Evolutionary conservation across 1,140 invertebrate genomes (phyloP).

Genomic region (Paramacrobiotus metropolitanus): DNA sequence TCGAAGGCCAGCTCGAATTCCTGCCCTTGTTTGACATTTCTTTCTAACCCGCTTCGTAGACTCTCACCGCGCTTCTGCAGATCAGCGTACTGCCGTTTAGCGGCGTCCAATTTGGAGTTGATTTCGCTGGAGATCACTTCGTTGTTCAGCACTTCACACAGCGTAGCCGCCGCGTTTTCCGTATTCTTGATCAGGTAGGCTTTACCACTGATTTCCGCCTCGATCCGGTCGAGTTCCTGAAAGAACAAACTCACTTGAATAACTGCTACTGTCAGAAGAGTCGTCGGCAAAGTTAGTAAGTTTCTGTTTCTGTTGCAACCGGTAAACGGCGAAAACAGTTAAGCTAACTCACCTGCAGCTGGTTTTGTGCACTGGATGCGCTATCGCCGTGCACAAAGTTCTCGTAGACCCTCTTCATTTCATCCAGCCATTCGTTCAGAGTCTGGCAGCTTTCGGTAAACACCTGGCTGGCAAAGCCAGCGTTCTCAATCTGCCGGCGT

Average conservation of each 20-base stretch:
- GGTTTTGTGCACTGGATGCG: constrained; percentile 48
- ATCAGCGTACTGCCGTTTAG: constrained; percentile 20
- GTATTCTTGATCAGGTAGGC: constrained; percentile 46
- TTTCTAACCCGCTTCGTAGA: constrained; percentile 55
- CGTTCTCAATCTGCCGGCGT: constrained; percentile 9
- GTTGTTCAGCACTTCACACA: constrained; percentile 70
- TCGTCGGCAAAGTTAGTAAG: no score
- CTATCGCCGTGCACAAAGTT: constrained; percentile 1
- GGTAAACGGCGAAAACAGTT: no score
- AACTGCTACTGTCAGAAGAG: no score
- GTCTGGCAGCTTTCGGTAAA: constrained; percentile 5
- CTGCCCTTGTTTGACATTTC: constrained; percentile 29
- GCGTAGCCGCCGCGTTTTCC: constrained; percentile 54
- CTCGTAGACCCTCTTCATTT: constrained; percentile 11
- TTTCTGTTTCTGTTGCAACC: no score
- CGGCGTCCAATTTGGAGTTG: constrained; percentile 48
- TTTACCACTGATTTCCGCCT: constrained; percentile 55
- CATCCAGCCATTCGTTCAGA: constrained; percentile 16
- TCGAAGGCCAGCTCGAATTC: constrained; percentile 64
- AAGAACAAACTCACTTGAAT: no score
- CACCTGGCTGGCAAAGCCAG: not conserved
- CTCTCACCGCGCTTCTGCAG: constrained; percentile 30
- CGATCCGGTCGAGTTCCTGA: no score
- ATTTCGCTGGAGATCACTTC: constrained; percentile 67
- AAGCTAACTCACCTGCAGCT: no score